These are phyloP conservation scores for Tribolium castaneum DNA, from an alignment of 1,140 invertebrate genomes.

Conservation along the genomic window DNA sequence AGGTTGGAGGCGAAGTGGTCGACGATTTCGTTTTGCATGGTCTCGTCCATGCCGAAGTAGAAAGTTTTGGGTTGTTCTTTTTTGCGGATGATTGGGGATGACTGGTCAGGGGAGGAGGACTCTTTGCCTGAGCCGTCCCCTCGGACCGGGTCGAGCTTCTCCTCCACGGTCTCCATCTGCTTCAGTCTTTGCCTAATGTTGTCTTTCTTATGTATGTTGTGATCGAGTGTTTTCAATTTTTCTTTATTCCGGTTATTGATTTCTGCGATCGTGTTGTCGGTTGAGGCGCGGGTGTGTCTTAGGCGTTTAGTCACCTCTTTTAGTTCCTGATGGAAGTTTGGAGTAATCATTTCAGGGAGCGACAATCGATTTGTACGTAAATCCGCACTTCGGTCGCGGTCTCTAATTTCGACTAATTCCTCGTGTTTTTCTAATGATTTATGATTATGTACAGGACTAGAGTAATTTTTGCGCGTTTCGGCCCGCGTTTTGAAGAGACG, in stretches of 20 bases:
- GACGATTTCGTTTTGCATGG: conserved; percentile 46
- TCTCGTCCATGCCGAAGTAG: conserved; percentile 81
- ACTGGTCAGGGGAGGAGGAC: conserved; percentile 68
- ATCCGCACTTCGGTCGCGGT: conserved; percentile 39
- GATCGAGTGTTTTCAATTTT: conserved; percentile 59
- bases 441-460: conserved; percentile 56
- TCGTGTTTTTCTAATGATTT: conserved; percentile 38
- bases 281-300: conserved; percentile 56
- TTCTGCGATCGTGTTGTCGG: conserved; percentile 22
- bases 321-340: conserved; percentile 76
- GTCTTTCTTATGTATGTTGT: conserved; percentile 53
- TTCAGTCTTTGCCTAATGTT: conserved; percentile 48
- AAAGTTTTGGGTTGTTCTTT: conserved; percentile 74
- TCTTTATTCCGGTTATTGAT: conserved; percentile 44
- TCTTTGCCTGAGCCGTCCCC: conserved; percentile 72
- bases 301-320: conserved; percentile 74
- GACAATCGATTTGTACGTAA: conserved; percentile 62
- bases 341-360: conserved; percentile 68
- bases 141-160: conserved; percentile 57
- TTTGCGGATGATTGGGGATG: conserved; percentile 58
- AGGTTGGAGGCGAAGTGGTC: conserved; percentile 44
- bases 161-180: conserved; percentile 29
- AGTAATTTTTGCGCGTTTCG: conserved; percentile 70
- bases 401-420: conserved; percentile 36
- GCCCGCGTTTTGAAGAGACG: conserved; percentile 80